Base-by-base conservation (phyloP, 2,797 vertebrate species). In the Sebastes hubbsi region DNA sequence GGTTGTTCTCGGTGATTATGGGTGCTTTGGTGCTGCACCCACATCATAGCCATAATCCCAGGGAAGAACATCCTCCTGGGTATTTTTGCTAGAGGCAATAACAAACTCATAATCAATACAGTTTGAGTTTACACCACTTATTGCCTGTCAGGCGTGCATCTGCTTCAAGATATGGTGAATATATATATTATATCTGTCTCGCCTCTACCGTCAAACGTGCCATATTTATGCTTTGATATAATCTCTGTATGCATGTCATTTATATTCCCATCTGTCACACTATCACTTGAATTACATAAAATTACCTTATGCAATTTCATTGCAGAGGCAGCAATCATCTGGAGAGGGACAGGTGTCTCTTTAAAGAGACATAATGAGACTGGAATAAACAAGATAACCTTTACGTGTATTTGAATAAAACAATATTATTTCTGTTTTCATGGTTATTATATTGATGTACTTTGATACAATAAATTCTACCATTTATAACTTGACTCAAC, bases 71-170 rank as follows among this genome's bases (percentile, higher is more conserved):
- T 11, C 81, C 90, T 85, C 72, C 70, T 78, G 83, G 89, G 69
- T 90, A 66, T 87, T 90, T 90, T 71, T 85, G 84, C 86, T 82
- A 0, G 4, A 61, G 75, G 82, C 83, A 88, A 80, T 60, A 90
- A 88, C 87, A 91, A 87, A 85, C 75, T 75, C 74, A 46, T 86
- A 83, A 80, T 88, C 87, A 75, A 88, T 84, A 82, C 75, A 62
- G 74, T 74, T 55, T 58, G 70, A 63, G 73, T 80, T 87, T 67
- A 82, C 78, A 77, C 59, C 73, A 60, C 72, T 81, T 38, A 71
- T 78, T 87, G 75, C 81, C 84, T 73, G 61, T 75, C 30, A 72
- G 80, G 75, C n/a, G 34, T 76, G 72, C 74, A 70, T 82, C 34
- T 71, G 54, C 65, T 77, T 65, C 60, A 14, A 79, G 77, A 90